Percentiles rank a stretch among this genome's conserved stretches.
phyloP scores from a whole-genome alignment of 2,113 vertebrate species.

The Motacilla tschutschensis region DNA sequence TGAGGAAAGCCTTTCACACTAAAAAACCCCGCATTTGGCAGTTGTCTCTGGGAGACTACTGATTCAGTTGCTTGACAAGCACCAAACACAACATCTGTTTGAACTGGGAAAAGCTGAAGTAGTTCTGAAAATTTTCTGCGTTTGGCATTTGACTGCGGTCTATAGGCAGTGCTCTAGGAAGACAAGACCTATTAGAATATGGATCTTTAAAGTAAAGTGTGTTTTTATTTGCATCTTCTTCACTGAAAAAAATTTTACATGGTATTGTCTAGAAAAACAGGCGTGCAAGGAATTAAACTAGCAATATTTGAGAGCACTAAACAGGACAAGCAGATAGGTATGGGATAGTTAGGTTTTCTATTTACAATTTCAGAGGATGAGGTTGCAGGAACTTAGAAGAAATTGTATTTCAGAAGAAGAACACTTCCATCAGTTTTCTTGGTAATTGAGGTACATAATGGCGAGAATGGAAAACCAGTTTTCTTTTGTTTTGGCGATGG shows the following conservation, averaged over 20 bases:
- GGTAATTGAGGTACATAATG: not conserved
- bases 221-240: not conserved
- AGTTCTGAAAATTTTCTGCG: not conserved
- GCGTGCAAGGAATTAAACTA: not conserved
- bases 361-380: not conserved
- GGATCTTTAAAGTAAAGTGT: not conserved
- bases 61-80: not conserved
- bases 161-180: not conserved
- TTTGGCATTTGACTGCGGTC: not conserved
- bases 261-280: not conserved
- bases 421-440: not conserved
- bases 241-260: not conserved
- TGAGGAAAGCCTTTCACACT: not conserved
- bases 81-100: not conserved
- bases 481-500: not conserved
- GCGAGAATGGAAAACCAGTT: not conserved
- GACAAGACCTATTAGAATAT: not conserved
- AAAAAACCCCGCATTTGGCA: accelerated
- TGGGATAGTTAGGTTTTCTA: not conserved
- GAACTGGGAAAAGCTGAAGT: not conserved
- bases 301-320: not conserved
- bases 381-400: not conserved
- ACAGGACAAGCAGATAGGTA: not conserved
- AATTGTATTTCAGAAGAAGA: not conserved
- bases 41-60: not conserved